Percentiles rank a stretch among this genome's conserved stretches.
phyloP scores from a whole-genome alignment of 1,140 invertebrate species.

The Chrysoperla carnea region DNA sequence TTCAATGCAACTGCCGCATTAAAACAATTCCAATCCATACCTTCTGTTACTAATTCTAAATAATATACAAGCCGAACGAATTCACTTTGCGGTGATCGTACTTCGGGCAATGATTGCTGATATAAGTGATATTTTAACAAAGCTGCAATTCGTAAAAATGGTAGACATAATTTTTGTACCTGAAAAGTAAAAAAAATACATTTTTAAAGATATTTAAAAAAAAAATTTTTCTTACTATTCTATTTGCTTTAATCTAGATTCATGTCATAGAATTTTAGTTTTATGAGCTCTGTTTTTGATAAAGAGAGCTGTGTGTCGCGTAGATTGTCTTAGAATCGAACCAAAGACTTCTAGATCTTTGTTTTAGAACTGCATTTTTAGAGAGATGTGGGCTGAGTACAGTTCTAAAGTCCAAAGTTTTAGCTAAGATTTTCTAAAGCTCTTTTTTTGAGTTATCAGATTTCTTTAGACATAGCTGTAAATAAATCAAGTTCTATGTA shows the following conservation, averaged over 20 bases:
- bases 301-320: too few relatives aligned
- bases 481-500: too few relatives aligned
- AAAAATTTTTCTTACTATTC: background rate
- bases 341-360: too few relatives aligned
- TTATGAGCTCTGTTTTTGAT: too few relatives aligned
- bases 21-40: conserved; percentile 44
- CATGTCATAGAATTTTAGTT: background rate
- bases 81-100: conserved; percentile 40
- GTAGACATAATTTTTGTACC: conserved; percentile 62
- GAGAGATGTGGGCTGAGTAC: too few relatives aligned
- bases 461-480: too few relatives aligned
- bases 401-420: too few relatives aligned
- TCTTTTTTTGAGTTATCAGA: too few relatives aligned
- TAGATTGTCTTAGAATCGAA: too few relatives aligned
- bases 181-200: conserved; percentile 22
- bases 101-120: conserved; percentile 53
- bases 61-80: conserved; percentile 57
- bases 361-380: too few relatives aligned
- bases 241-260: too few relatives aligned
- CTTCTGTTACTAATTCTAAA: conserved; percentile 50
- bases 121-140: conserved; percentile 75
- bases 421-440: too few relatives aligned
- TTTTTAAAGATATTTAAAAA: conserved; percentile 4
- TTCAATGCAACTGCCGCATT: conserved; percentile 43
- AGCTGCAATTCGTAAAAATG: conserved; percentile 68